Evolutionary conservation across 1,140 invertebrate genomes (phyloP).

Genomic region (Saccostrea cuccullata): DNA sequence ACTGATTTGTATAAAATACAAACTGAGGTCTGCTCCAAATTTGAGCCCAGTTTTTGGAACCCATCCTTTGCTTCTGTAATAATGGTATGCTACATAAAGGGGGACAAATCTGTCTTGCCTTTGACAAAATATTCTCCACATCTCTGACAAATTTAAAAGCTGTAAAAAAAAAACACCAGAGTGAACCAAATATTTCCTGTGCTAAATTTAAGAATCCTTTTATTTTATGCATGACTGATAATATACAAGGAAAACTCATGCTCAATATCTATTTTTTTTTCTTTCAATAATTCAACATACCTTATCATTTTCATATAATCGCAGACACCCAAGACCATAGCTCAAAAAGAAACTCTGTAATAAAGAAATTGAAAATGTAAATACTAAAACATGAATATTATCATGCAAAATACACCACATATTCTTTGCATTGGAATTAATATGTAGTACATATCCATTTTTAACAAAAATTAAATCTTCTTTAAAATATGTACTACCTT

Average conservation of each 20-base stretch:
- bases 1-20: conserved; percentile 71
- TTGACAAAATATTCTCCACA: conserved; percentile 84
- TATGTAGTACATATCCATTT: too few relatives aligned
- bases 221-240: too few relatives aligned
- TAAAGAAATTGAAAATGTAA: conserved; percentile 49
- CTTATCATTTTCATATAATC: conserved; percentile 72
- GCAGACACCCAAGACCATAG: conserved; percentile 86
- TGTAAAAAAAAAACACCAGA: background rate
- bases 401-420: too few relatives aligned
- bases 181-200: background rate
- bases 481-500: too few relatives aligned
- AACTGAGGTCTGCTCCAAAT: conserved; percentile 93
- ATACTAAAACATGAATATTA: too few relatives aligned
- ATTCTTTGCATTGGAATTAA: too few relatives aligned
- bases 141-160: conserved; percentile 76
- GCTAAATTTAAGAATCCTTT: too few relatives aligned
- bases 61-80: conserved; percentile 93
- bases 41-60: conserved; percentile 92
- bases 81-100: conserved; percentile 90
- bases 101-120: conserved; percentile 84
- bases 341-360: conserved; percentile 88
- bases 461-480: too few relatives aligned
- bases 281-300: conserved; percentile 53
- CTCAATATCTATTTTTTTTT: background rate
- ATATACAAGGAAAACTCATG: too few relatives aligned